Evolutionary conservation across 2,113 vertebrate genomes (phyloP), one percentile per base, ranked within the genome.

Genomic region (Austrofundulus limnaeus): DNA sequence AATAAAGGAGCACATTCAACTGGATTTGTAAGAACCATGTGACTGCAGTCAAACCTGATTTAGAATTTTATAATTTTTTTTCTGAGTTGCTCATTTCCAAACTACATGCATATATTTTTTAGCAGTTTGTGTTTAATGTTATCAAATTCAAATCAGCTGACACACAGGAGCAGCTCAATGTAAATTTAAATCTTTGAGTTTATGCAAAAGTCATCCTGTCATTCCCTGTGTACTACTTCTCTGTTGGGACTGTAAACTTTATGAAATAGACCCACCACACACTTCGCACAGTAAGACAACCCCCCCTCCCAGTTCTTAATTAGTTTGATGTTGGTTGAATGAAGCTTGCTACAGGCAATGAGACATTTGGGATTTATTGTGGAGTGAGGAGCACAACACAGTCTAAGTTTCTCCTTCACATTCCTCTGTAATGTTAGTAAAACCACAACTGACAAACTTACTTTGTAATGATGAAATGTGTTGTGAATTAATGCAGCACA

Each of bases 301-400:
- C 23, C 25, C 24, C 34, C 56, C 6, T 34, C 15, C 48, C 41
- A 38, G 59, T 38, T 65, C 12, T 28, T 71, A 73, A 76, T 73
- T 78, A 66, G 59, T 56, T 72, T 71, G 11, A 69, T 54, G 61
- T 53, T 52, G 25, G 11, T 28, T 67, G 39, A 66, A 64, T 67
- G 39, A 48, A 61, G 48, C 42, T 23, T 43, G 63, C 67, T 66
- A 50, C 12, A 51, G 61, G 68, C 61, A 61, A 41, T 23, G 12
- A 50, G 25, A 56, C 43, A 62, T 68, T 21, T 15, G 42, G 65
- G 46, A 73, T 52, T 68, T 51, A 37, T 50, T 66, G 25, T 61
- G 5, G 16, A 58, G 46, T 41, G 24, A 21, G 37, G 9, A 64
- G 45, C 48, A 45, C 21, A 55, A 8, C 14, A 1, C 21, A 13